Base-by-base conservation (phyloP, 2,797 vertebrate species). In the Cyprinodon diabolis region DNA sequence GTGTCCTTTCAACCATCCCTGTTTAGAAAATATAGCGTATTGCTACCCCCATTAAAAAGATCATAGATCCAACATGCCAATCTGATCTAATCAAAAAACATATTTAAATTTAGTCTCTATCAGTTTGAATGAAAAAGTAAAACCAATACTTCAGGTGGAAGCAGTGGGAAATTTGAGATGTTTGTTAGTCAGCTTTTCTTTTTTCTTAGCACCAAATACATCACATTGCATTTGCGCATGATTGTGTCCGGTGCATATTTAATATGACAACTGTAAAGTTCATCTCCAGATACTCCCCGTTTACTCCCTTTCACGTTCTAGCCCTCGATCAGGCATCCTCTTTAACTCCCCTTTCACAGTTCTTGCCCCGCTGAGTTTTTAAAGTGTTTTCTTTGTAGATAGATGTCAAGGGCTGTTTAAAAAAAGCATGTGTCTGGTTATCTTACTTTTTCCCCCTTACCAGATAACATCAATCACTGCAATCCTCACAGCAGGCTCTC, bases 391-490 rank as follows among this genome's bases (percentile, higher is more conserved):
- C 60, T 63, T 9, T 63, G 11, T 2, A 43, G 43, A 21, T 7
- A 45, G 40, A 65, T 7, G n/a, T 21, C n/a, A 45, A 45, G 62
- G 45, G 40, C 49, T 71, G 19, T n/a, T 45, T 54, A 75, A 71
- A 82, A 51, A 63, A 21, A 48, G 25, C 21, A n/a, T 12, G 43
- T 4, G 35, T 43, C 40, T 6, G 4, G 40, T 45, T 65, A 65
- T 65, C 40, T 45, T 11, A 12, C n/a, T 23, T 12, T 1, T 47
- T 76, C 52, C 10, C 69, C 76, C 73, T 54, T 21, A 40, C 57
- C 30, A 5, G 52, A 78, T 69, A 71, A 56, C 67, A 58, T 37
- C 67, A 14, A 49, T 67, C 56, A 68, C 37, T 84, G 72, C 71
- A 30, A 30, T 30, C 30, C 30, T 30, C 72, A 14, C 35, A 37